A percentile compares a stretch with the other conserved stretches of the same genome.
These are phyloP conservation scores for Erinaceus europaeus DNA, from an alignment of 2,113 vertebrate species.

Conservation along the genomic window DNA sequence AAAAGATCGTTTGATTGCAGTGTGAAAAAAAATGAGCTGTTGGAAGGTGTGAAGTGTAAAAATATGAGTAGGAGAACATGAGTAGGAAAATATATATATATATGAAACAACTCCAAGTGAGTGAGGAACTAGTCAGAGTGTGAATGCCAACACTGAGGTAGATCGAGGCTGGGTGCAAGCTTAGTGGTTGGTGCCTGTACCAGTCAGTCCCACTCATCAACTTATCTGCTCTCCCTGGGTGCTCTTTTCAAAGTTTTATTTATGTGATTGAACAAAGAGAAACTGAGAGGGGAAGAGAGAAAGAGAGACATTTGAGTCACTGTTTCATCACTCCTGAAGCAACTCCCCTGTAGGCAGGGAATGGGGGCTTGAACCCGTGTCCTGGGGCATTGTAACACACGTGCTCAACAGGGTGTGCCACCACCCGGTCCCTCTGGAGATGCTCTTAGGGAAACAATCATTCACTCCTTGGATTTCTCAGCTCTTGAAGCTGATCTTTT, in stretches of 20 bases:
- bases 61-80: not conserved
- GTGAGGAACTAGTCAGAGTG: not conserved
- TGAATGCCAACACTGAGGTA: not conserved
- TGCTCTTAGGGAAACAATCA: not conserved
- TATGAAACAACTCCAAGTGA: not conserved
- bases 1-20: not conserved
- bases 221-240: too few species aligned
- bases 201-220: too few species aligned
- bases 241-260: too few species aligned
- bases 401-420: too few species aligned
- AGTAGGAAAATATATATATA: not conserved
- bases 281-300: not conserved
- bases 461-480: rapidly evolving
- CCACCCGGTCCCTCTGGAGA: not conserved
- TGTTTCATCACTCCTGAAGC: too few species aligned
- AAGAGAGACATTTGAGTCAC: not conserved
- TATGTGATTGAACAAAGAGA: too few species aligned
- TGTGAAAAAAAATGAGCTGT: not conserved
- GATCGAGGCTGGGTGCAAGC: too few species aligned
- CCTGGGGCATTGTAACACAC: too few species aligned
- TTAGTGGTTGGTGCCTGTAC: too few species aligned
- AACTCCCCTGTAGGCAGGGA: rapidly evolving
- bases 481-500: not conserved
- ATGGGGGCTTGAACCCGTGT: too few species aligned
- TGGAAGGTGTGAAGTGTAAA: not conserved